Evolutionary conservation across 2,888 invertebrate genomes (phyloP), one percentile per base, ranked within the genome.

Genomic region (Sarcophaga carnaria): DNA sequence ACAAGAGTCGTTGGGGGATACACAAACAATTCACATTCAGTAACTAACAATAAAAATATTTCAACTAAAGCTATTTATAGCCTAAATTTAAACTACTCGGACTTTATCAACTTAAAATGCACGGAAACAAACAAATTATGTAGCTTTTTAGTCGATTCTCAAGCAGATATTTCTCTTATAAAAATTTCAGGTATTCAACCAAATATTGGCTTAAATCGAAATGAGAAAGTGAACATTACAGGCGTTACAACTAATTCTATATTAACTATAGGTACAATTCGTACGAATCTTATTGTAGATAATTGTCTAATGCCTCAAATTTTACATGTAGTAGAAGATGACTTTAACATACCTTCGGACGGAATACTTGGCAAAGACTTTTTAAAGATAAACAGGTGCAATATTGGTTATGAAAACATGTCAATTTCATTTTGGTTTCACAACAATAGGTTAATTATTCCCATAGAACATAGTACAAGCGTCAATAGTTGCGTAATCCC

Each of bases 1-100:
- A 22, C 22, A 22, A 22, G 77, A 22, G 22, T 49, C 25, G 67
- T 67, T 77, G 54, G 63, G 77, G 77, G 77, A 76, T 17, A 62
- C 49, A 45, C 45, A 49, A 3, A 70, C n/a, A 11, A 70, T 49
- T 3, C 14, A 70, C 45, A 47, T 49, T 70, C 49, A 47, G 12
- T 49, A 49, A 17, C 45, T 20, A 20, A 6, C n/a, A 49, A 70
- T 10, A 49, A 70, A 70, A 70, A 37, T 59, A 67, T 67, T 12
- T 12, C 54, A 54, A 54, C 54, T 12, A 54, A 54, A 54, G 54
- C 17, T 62, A 67, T 54, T 54, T 54, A 54, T 14, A 54, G 54
- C 54, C 54, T 54, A 12, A 54, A 54, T 54, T 14, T 54, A 14
- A 54, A 54, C 54, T 54, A 4, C 54, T 54, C 54, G 14, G 54